phyloP scores from a whole-genome alignment of 2,113 vertebrate species.

The Tursiops truncatus region DNA sequence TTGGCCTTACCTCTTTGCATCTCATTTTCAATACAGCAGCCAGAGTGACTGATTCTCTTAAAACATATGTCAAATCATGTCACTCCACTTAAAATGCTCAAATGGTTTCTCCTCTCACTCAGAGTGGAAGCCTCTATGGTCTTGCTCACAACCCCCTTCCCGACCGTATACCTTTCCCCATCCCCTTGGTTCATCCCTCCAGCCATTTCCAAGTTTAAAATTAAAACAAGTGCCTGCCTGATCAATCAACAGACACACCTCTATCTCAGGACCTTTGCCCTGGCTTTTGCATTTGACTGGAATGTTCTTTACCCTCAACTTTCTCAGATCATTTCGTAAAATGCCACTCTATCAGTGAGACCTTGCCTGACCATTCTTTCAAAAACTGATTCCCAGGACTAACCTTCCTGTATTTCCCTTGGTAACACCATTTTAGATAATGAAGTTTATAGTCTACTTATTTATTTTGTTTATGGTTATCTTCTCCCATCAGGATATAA shows the following conservation, averaged over 20 bases:
- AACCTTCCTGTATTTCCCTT: background rate
- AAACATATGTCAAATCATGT: background rate
- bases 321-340: background rate
- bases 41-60: background rate
- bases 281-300: background rate
- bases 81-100: background rate
- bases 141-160: background rate
- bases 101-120: background rate
- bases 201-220: background rate
- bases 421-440: background rate
- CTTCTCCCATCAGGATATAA: background rate
- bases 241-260: background rate
- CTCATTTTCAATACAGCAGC: background rate
- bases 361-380: background rate
- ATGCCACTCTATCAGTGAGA: background rate
- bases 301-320: background rate
- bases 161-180: rapidly evolving
- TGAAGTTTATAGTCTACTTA: background rate
- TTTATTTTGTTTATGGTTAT: background rate
- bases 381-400: background rate
- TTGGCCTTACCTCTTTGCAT: background rate
- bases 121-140: background rate
- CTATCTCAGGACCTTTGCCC: background rate
- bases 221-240: background rate
- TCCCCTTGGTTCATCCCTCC: background rate